Percentiles rank a stretch among this genome's conserved stretches.
phyloP scores from a whole-genome alignment of 2,888 invertebrate genomes.

The Harpagoxenus sublaevis region DNA sequence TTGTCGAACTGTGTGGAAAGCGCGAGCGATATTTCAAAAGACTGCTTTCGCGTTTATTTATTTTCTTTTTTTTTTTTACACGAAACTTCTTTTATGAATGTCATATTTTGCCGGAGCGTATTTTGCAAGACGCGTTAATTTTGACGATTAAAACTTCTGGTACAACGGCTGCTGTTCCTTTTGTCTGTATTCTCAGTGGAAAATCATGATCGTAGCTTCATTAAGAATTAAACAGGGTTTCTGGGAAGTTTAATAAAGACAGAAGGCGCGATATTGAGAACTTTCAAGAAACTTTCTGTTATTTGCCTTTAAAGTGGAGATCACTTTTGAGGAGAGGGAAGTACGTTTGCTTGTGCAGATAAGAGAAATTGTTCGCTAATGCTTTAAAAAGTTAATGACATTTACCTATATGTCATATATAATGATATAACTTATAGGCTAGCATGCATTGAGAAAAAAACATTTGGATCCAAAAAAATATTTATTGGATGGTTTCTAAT shows the following conservation, averaged over 20 bases:
- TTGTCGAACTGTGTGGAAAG: slow-evolving; percentile 34
- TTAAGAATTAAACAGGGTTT: slow-evolving; percentile 44
- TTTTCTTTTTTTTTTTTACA: background rate
- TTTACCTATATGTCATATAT: background rate
- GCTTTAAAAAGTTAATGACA: background rate
- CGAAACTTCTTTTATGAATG: slow-evolving; percentile 9
- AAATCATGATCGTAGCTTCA: slow-evolving; percentile 33
- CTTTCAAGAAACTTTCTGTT: slow-evolving; percentile 29
- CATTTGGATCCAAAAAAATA: too few relatives aligned
- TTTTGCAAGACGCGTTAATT: slow-evolving; percentile 13
- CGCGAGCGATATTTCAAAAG: background rate
- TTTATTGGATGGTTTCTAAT: too few relatives aligned
- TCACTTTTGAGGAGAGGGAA: background rate
- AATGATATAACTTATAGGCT: too few relatives aligned
- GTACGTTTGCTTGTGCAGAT: background rate
- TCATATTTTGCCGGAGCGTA: background rate
- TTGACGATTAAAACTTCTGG: slow-evolving; percentile 32
- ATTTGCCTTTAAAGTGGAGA: slow-evolving; percentile 11
- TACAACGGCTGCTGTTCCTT: slow-evolving; percentile 5
- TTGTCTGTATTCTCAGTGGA: background rate
- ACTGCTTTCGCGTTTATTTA: background rate
- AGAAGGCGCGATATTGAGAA: slow-evolving; percentile 45
- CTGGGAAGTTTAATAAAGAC: slow-evolving; percentile 41
- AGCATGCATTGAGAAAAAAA: too few relatives aligned
- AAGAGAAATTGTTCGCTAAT: slow-evolving; percentile 9